Conservation (phyloP, 2,888 invertebrate genomes). For the Caenorhabditis afra region DNA sequence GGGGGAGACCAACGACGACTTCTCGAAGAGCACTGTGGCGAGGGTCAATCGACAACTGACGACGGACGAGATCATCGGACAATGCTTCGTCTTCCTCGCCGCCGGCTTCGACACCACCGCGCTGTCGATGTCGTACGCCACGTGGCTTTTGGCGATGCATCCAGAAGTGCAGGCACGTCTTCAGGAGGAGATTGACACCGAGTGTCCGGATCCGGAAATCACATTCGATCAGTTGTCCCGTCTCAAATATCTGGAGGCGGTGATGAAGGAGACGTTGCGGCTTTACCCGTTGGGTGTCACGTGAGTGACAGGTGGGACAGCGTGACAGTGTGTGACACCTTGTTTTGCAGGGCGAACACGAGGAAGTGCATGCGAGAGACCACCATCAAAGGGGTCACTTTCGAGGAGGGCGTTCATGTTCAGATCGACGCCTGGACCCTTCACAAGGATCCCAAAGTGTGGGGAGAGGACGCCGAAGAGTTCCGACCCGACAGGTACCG, state of each 20-base stretch:
- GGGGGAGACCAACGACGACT: slow-evolving; percentile 29
- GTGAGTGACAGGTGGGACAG: slow-evolving; percentile 63
- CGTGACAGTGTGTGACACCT: slow-evolving; percentile 44
- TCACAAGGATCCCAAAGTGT: slow-evolving; percentile 43
- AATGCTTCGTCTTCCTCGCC: slow-evolving; percentile 73
- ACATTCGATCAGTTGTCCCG: slow-evolving; percentile 47
- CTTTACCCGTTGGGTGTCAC: slow-evolving; percentile 58
- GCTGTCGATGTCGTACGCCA: slow-evolving; percentile 82
- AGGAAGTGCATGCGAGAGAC: slow-evolving; percentile 62
- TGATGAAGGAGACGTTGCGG: slow-evolving; percentile 65
- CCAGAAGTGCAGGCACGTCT: slow-evolving; percentile 73
- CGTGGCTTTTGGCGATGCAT: slow-evolving; percentile 82
- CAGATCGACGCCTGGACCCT: slow-evolving; percentile 61
- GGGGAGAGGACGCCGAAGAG: slow-evolving; percentile 68
- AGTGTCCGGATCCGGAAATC: slow-evolving; percentile 60
- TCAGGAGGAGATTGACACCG: slow-evolving; percentile 67
- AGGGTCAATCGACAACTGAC: slow-evolving; percentile 65
- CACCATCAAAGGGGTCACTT: slow-evolving; percentile 66
- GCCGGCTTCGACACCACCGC: slow-evolving; percentile 83
- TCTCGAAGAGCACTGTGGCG: slow-evolving; percentile 34
- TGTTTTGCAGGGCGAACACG: slow-evolving; percentile 32
- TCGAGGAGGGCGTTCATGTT: slow-evolving; percentile 60
- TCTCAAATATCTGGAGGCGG: slow-evolving; percentile 64
- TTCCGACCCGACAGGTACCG: slow-evolving; percentile 61
- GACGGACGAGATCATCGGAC: slow-evolving; percentile 69